Evolutionary conservation across 2,113 vertebrate species (phyloP), one percentile per base, ranked within the genome.

Genomic region (Eudorcas thomsonii): DNA sequence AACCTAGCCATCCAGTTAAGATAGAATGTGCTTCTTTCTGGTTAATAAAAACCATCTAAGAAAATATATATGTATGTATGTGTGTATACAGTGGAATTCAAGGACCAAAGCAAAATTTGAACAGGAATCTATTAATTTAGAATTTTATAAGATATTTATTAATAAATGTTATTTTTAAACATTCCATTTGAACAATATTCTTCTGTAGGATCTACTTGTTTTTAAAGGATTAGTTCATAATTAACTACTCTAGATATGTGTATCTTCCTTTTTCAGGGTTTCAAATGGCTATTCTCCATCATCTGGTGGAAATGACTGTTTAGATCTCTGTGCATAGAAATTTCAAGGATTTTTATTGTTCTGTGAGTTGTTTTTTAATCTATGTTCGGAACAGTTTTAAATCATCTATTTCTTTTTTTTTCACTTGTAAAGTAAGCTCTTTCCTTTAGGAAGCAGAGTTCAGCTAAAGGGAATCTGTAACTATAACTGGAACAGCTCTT

Each of bases 61-160:
- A 97, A 97, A 98, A 98, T 98, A 98, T 99, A 97, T 98, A 98
- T 98, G 98, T 98, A 95, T 98, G 1, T 98, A 98, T 99, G 98
- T 98, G 98, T 98, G 98, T 99, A 98, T 99, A 98, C 98, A 98
- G 88, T 98, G 96, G 93, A 99, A 98, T 97, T 99, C 98, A 99
- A 98, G 98, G 99, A 99, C 99, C 99, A 99, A 99, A 99, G 99
- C 98, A 98, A 99, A 99, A 99, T 98, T 98, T 98, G 98, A 99
- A 98, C 98, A 99, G 99, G 99, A 99, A 99, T 99, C 99, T 99
- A 99, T 99, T 99, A 98, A 99, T 99, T 99, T 99, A 99, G 98
- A 99, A 99, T 99, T 99, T 99, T 99, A 99, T 99, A 99, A 99
- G 98, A 98, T 99, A 99, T 99, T 99, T 99, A 99, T 99, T 99